A percentile compares a stretch with the other conserved stretches of the same genome.
Conservation (phyloP, 92 coral and sea anemone genomes). For the Phenganax stokvisi region DNA sequence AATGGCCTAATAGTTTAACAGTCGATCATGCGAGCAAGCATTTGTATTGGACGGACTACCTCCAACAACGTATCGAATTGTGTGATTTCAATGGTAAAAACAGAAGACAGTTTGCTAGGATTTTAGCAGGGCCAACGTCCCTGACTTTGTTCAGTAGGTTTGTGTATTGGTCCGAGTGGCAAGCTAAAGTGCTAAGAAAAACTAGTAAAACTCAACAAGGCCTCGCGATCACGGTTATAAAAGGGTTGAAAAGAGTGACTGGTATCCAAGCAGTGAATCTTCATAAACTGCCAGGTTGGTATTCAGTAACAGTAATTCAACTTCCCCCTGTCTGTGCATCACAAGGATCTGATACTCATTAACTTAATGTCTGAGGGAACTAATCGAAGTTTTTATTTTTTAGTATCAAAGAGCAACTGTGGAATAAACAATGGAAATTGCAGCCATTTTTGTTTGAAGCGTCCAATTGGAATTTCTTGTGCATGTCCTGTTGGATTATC, state of each 20-base stretch:
- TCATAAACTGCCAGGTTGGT: slow-evolving; percentile 12
- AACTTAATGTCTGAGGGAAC: not conserved
- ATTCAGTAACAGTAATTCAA: not conserved
- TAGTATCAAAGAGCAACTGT: slow-evolving; percentile 41
- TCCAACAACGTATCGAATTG: slow-evolving; percentile 56
- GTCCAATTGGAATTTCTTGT: slow-evolving; percentile 55
- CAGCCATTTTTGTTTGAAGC: slow-evolving; percentile 69
- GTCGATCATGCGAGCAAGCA: slow-evolving; percentile 60
- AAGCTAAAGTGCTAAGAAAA: slow-evolving; percentile 48
- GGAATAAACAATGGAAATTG: slow-evolving; percentile 61
- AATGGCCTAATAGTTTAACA: slow-evolving; percentile 86
- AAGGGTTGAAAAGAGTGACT: slow-evolving; percentile 17
- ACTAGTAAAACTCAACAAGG: slow-evolving; percentile 14
- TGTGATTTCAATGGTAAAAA: slow-evolving; percentile 66
- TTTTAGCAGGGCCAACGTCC: slow-evolving; percentile 73
- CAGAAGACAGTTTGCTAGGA: slow-evolving; percentile 49
- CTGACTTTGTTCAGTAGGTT: slow-evolving; percentile 63
- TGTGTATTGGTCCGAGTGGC: slow-evolving; percentile 97
- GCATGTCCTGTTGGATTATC: slow-evolving; percentile 81
- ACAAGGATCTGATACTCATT: not conserved
- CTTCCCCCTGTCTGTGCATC: not conserved
- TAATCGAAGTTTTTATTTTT: not conserved
- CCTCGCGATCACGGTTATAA: slow-evolving; percentile 7
- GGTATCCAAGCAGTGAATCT: slow-evolving; percentile 23
- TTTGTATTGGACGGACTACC: slow-evolving; percentile 90